A percentile compares a stretch with the other conserved stretches of the same genome.
phyloP scores from a whole-genome alignment of 1,140 invertebrate species.

The Drosophila miranda region DNA sequence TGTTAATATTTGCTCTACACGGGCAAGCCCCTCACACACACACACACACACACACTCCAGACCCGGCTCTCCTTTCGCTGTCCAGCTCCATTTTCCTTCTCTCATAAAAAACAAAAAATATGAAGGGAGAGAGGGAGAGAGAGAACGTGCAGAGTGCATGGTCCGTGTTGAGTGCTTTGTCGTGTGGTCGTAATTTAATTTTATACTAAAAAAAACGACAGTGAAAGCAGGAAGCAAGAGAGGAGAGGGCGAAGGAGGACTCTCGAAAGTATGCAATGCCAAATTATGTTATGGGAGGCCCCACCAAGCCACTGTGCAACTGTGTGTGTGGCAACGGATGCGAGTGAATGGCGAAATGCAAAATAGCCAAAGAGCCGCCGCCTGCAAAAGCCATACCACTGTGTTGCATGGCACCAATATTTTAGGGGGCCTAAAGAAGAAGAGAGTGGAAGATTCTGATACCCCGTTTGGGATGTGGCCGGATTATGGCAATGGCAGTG shows the following conservation, averaged over 20 bases:
- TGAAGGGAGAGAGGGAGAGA: slow-evolving; percentile 14
- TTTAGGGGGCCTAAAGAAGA: no score
- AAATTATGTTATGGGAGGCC: slow-evolving; percentile 63
- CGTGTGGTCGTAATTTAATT: slow-evolving; percentile 68
- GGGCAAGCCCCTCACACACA: no score
- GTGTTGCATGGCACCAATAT: slow-evolving; percentile 12
- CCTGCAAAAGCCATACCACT: slow-evolving; percentile 22
- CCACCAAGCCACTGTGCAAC: not conserved
- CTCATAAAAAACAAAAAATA: slow-evolving; percentile 38
- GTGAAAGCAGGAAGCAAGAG: not conserved
- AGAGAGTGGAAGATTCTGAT: no score
- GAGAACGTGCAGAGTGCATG: not conserved
- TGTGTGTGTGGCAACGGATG: slow-evolving; percentile 21
- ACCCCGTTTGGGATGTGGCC: no score
- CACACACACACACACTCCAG: no score
- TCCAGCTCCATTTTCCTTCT: not conserved
- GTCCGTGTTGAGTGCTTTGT: slow-evolving; percentile 38
- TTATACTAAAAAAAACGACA: slow-evolving; percentile 28
- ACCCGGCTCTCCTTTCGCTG: slow-evolving; percentile 2
- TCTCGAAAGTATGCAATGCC: slow-evolving; percentile 70
- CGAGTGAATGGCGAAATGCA: slow-evolving; percentile 37
- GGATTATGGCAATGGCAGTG: no score
- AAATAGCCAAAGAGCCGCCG: slow-evolving; percentile 12
- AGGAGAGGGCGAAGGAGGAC: not conserved
- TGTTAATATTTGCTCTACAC: slow-evolving; percentile 70